Evolutionary conservation across 2,113 vertebrate genomes (phyloP).

Genomic region (Anhinga anhinga): DNA sequence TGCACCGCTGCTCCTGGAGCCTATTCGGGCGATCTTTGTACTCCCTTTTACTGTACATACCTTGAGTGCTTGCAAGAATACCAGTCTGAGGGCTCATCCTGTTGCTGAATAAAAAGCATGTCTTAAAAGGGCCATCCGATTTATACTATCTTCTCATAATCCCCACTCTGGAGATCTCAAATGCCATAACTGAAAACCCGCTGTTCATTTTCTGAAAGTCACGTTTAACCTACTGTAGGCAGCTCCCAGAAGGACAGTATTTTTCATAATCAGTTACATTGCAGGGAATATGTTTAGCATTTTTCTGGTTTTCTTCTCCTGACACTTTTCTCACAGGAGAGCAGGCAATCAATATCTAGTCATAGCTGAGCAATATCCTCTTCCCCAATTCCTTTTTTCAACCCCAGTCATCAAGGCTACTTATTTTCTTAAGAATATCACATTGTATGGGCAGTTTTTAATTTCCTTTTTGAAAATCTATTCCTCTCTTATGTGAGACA

Average conservation of each 20-base stretch:
- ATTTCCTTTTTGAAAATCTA: neutral
- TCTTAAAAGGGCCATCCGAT: neutral
- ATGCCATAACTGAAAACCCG: slow-evolving; percentile 20
- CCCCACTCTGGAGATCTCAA: neutral
- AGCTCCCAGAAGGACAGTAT: neutral
- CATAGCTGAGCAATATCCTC: neutral
- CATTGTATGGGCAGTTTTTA: neutral
- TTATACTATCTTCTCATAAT: neutral
- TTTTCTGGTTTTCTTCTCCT: slow-evolving; percentile 6
- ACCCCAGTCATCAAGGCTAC: neutral
- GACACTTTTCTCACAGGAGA: neutral
- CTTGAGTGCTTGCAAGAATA: neutral
- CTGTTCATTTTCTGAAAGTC: slow-evolving; percentile 15
- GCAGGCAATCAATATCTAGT: neutral
- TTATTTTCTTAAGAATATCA: neutral
- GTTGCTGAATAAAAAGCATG: neutral
- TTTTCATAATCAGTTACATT: slow-evolving; percentile 16
- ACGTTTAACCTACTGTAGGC: neutral
- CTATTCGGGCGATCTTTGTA: neutral
- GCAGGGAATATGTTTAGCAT: neutral
- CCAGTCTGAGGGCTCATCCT: neutral
- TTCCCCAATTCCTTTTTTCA: neutral
- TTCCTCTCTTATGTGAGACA: neutral
- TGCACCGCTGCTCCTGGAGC: neutral
- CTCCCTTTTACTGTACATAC: slow-evolving; percentile 1